Conservation (phyloP, 2,797 vertebrate genomes). For the Premnoplex brunnescens region DNA sequence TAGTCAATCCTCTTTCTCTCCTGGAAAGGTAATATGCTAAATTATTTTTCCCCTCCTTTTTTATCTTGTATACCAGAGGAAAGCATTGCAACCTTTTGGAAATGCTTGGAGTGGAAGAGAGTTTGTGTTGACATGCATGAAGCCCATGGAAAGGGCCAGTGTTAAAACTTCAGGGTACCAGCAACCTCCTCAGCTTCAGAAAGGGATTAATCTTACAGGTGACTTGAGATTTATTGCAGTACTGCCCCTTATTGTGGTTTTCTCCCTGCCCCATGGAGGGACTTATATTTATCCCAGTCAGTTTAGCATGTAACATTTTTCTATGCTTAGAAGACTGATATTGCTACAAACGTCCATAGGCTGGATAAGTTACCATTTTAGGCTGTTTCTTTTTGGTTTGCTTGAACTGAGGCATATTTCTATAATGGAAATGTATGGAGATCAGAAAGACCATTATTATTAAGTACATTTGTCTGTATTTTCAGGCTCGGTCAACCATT, state of each 20-base stretch:
- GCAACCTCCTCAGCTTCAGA: not conserved
- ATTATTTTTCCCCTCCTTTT: not conserved
- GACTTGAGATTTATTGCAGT: not conserved
- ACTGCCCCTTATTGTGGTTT: not conserved
- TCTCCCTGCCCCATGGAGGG: not conserved
- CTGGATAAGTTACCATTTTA: not conserved
- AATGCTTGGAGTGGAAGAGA: not conserved
- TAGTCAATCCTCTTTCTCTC: not conserved
- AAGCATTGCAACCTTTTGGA: not conserved
- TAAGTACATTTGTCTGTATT: not conserved
- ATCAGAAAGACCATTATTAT: not conserved
- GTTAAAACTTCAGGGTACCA: not conserved
- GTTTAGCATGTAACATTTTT: not conserved
- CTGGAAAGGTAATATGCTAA: not conserved
- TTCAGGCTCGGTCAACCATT: not conserved
- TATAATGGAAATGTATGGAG: rapidly evolving
- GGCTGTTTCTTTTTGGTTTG: not conserved
- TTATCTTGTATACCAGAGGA: not conserved
- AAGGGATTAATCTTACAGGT: not conserved
- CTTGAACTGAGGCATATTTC: not conserved
- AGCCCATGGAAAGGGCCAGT: not conserved
- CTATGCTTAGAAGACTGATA: not conserved
- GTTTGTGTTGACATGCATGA: not conserved
- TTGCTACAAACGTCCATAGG: not conserved
- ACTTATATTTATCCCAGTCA: not conserved